Evolutionary conservation across 2,113 vertebrate species (phyloP), one percentile per base, ranked within the genome.

Genomic region (Nibea coibor): DNA sequence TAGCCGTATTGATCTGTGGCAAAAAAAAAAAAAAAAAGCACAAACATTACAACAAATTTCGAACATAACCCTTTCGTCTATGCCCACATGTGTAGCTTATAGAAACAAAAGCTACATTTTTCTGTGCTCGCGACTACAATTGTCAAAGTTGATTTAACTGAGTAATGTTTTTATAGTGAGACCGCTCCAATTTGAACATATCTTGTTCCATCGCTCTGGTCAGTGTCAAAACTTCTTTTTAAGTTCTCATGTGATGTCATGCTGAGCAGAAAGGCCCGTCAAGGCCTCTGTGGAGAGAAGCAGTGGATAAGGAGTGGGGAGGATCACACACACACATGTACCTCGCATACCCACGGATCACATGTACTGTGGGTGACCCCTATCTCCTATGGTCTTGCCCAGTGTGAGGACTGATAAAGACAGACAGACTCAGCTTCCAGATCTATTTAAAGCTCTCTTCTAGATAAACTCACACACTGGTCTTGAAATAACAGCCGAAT

Each of bases 181-280:
- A 65, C 20, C 2, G 10, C 20, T n/a, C 43, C 47, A 54, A 39
- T 64, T 74, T 72, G 22, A 56, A n/a, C 45, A 24, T 58, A 22
- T 24, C 43, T 50, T 26, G 57, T 69, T 79, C 72, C 31, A 65
- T 50, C n/a, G n/a, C 51, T 88, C 83, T 92, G 91, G 64, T 81
- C 74, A 88, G 74, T 48, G 61, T 91, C 83, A 75, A 50, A 43
- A 71, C 59, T 59, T 85, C 69, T 84, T 91, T 89, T 86, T 71
- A 74, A 62, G 31, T 16, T 53, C 67, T 56, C 4, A 3, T 75
- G 58, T 87, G 91, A 90, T 35, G 73, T 91, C 84, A 87, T 68
- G 10, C 72, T 50, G 26, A 31, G 56, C 58, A 75, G 73, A 81
- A 82, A 71, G 47, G 58, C 66, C 62, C 43, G 58, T 22, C 39